Evolutionary conservation across 2,888 invertebrate species (phyloP).

Genomic region (Unio delphinus): DNA sequence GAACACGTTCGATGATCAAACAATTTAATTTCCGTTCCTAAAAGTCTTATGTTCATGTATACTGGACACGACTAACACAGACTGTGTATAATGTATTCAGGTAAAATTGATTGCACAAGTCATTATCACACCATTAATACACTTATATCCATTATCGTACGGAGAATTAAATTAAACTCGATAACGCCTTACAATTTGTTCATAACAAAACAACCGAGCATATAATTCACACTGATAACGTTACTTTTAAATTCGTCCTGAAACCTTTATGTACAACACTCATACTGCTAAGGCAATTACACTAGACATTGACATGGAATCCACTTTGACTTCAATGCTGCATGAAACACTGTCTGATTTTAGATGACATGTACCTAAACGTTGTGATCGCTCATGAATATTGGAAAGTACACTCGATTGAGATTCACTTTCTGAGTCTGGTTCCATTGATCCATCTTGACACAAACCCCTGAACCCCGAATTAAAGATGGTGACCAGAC

Average conservation of each 20-base stretch:
- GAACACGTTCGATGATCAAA: too few species aligned
- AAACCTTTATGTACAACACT: not conserved
- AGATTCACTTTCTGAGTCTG: constrained; percentile 14
- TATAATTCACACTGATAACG: too few species aligned
- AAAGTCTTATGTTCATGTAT: not conserved
- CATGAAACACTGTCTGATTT: constrained; percentile 37
- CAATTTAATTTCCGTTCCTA: too few species aligned
- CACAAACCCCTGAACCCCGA: constrained; percentile 58
- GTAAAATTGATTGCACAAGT: not conserved
- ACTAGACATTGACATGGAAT: constrained; percentile 40
- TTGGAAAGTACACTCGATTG: constrained; percentile 24
- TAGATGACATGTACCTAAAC: constrained; percentile 28
- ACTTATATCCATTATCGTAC: too few species aligned
- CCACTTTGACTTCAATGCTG: constrained; percentile 41
- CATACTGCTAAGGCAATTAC: constrained; percentile 56
- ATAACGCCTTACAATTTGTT: too few species aligned
- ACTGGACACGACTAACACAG: not conserved
- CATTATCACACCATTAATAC: constrained; percentile 7
- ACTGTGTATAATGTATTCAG: constrained; percentile 3
- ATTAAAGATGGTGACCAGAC: constrained; percentile 64
- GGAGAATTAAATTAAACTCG: too few species aligned
- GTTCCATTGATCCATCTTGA: constrained; percentile 13
- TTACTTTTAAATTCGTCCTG: too few species aligned
- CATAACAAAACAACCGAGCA: too few species aligned
- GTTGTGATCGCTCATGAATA: constrained; percentile 32